A percentile compares a stretch with the other conserved stretches of the same genome.
phyloP scores from a whole-genome alignment of 2,888 invertebrate species.

The Loripinus fragilis region DNA sequence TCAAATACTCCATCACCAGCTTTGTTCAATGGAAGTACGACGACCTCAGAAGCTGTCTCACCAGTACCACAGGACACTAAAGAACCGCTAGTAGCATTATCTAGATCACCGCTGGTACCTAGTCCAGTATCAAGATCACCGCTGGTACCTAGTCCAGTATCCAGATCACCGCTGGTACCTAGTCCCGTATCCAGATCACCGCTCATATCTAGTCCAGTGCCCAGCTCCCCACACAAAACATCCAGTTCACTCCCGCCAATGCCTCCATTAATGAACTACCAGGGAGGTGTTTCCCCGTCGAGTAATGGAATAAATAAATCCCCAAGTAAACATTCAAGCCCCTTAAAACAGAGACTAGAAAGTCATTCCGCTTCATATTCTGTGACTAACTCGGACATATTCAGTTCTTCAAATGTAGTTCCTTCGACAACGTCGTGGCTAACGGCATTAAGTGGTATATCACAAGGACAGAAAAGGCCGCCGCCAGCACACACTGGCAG shows the following conservation, averaged over 20 bases:
- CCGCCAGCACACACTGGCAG: slow-evolving; percentile 46
- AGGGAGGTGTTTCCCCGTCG: background rate
- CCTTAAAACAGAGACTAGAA: background rate
- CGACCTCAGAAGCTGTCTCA: background rate
- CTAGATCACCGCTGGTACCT: background rate
- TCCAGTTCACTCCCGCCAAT: slow-evolving; percentile 32
- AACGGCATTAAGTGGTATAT: slow-evolving; percentile 46
- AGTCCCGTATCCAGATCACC: slow-evolving; percentile 6
- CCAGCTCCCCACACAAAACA: background rate
- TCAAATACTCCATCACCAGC: slow-evolving; percentile 42
- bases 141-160: slow-evolving; percentile 1
- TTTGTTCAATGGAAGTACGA: background rate
- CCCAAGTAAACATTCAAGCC: slow-evolving; percentile 7
- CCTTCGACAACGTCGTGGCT: slow-evolving; percentile 43
- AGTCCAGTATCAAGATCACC: background rate
- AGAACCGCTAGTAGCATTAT: background rate
- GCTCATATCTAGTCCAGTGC: background rate
- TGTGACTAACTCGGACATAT: background rate
- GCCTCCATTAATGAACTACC: slow-evolving; percentile 37
- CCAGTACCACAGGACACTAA: slow-evolving; percentile 15
- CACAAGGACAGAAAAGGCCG: slow-evolving; percentile 55
- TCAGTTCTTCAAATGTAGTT: slow-evolving; percentile 7
- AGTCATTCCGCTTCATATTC: background rate
- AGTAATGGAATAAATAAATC: background rate
- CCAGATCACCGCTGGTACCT: slow-evolving; percentile 10